Evolutionary conservation across 92 coral and sea anemone species (phyloP).

Genomic region (Paragorgia papillata): DNA sequence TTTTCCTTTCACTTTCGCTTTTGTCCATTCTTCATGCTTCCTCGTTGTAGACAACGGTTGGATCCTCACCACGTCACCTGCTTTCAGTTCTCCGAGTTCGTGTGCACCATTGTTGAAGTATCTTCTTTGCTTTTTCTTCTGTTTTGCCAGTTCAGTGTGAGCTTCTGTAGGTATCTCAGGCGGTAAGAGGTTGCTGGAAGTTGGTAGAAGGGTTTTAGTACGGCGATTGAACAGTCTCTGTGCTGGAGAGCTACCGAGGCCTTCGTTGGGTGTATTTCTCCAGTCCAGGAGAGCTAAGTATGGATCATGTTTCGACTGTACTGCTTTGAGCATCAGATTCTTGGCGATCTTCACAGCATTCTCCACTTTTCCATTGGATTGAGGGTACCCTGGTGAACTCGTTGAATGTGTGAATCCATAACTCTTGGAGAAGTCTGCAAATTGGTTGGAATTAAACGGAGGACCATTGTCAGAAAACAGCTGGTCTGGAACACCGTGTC

Average conservation of each 20-base stretch:
- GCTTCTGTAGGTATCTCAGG: slow-evolving; percentile 19
- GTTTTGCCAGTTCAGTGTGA: neutral
- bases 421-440: neutral
- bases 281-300: slow-evolving; percentile 38
- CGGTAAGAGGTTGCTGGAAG: slow-evolving; percentile 21
- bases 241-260: slow-evolving; percentile 43
- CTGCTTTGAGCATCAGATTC: slow-evolving; percentile 40
- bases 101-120: slow-evolving; percentile 34
- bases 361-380: slow-evolving; percentile 41
- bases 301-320: slow-evolving; percentile 34
- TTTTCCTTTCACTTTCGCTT: slow-evolving; percentile 29
- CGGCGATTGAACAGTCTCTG: slow-evolving; percentile 39
- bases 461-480: slow-evolving; percentile 1
- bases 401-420: slow-evolving; percentile 3
- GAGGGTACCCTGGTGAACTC: slow-evolving; percentile 22
- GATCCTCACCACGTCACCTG: slow-evolving; percentile 40
- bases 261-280: slow-evolving; percentile 42
- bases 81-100: slow-evolving; percentile 15
- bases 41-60: slow-evolving; percentile 16
- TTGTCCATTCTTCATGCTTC: slow-evolving; percentile 29
- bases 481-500: slow-evolving; percentile 28
- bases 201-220: slow-evolving; percentile 38
- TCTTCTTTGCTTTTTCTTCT: slow-evolving; percentile 28
- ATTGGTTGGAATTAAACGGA: neutral
- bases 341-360: slow-evolving; percentile 46